Conservation (phyloP, 2,113 vertebrate species). For the Ploceus nigricollis region DNA sequence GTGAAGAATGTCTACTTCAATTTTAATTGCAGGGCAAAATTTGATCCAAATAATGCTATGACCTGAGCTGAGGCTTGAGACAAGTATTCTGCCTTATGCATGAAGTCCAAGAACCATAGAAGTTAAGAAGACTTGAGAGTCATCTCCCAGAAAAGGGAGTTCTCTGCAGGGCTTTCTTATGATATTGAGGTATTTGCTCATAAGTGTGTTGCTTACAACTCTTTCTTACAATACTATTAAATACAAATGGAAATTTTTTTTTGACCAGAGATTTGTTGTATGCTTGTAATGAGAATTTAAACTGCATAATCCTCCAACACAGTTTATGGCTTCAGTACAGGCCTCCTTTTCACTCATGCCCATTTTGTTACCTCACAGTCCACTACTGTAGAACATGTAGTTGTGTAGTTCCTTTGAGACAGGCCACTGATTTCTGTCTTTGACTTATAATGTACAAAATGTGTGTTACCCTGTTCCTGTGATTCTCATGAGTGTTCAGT, state of each 20-base stretch:
- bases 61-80: neutral
- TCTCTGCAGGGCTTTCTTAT: neutral
- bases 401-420: neutral
- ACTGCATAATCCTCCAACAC: neutral
- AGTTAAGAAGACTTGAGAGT: neutral
- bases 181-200: neutral
- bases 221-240: neutral
- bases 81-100: neutral
- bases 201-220: neutral
- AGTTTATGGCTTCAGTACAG: neutral
- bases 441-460: neutral
- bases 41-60: neutral
- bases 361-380: neutral
- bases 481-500: neutral
- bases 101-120: neutral
- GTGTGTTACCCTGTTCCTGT: neutral
- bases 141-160: neutral
- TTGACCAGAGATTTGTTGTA: neutral
- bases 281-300: neutral
- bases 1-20: neutral
- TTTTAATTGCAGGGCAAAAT: neutral
- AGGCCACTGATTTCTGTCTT: neutral
- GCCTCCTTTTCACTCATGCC: neutral
- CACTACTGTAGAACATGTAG: neutral
- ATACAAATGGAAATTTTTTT: neutral